Base-by-base conservation (phyloP, 2,113 vertebrate genomes). In the Protobothrops mucrosquamatus region DNA sequence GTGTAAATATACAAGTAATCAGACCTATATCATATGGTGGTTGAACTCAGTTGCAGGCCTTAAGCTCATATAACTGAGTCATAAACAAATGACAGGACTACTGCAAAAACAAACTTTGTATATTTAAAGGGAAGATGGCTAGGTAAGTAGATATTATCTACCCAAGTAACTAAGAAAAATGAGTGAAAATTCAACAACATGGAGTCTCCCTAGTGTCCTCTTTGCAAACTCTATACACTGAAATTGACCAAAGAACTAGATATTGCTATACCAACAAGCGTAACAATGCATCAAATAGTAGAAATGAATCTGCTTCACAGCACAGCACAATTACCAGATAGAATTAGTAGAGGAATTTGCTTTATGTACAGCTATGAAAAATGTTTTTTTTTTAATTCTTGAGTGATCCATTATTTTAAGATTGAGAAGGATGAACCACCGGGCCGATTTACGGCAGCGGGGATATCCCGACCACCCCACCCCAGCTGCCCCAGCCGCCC, bases 361-460 rank as follows among this genome's bases (percentile, higher is more conserved):
- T 6, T 91, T 88, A 92, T 39, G 87, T 59, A 95, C 91, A 97
- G 91, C 94, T 93, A 29, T 93, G 69, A 55, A 91, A 57, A 89
- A 91, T 93, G 95, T 92, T 94, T 97, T 94, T 97, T 88, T 81
- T 39, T 39, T 39, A 39, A 92, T 93, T 55, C 69, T 26, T 43
- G 86, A 94, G 56, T 95, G 94, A 92, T 93, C 43, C 85, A 55
- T 93, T 90, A n/a, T 39, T 52, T 91, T 54, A 51, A 87, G 91
- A 24, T 20, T 87, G 46, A 87, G 22, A n/a, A n/a, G n/a, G n/a
- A n/a, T n/a, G n/a, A n/a, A n/a, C n/a, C n/a, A n/a, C n/a, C n/a
- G n/a, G n/a, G n/a, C n/a, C n/a, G n/a, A n/a, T n/a, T n/a, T n/a
- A n/a, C n/a, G n/a, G n/a, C n/a, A n/a, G n/a, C n/a, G n/a, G n/a